Evolutionary conservation across 2,113 vertebrate genomes (phyloP).

Genomic region (Thermophis baileyi): DNA sequence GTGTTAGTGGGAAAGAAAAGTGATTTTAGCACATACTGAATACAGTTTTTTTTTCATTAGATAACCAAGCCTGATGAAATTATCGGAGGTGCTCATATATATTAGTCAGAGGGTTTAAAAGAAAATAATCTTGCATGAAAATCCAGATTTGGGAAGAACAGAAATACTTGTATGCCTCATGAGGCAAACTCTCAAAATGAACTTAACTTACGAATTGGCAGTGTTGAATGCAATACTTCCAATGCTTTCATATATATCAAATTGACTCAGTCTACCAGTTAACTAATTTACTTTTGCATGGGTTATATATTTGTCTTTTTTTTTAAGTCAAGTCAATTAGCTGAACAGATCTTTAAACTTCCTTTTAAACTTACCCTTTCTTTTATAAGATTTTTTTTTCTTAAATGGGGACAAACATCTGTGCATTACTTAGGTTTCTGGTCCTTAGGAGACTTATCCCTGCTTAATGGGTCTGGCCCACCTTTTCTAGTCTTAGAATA

Average conservation of each 20-base stretch:
- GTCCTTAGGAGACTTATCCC: conserved; percentile 16
- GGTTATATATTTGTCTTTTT: conserved; percentile 16
- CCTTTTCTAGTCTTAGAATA: conserved; percentile 54
- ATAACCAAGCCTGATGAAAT: not conserved
- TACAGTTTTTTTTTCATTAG: not conserved
- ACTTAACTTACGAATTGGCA: not conserved
- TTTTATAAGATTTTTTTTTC: conserved; percentile 33
- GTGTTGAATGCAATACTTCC: not conserved
- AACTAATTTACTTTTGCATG: not conserved
- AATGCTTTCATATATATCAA: not conserved
- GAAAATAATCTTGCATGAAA: not conserved
- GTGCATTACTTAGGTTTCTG: conserved; percentile 42
- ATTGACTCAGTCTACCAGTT: not conserved
- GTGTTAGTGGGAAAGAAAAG: not conserved
- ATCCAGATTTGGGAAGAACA: not conserved
- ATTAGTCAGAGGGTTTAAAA: not conserved
- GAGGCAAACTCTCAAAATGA: not conserved
- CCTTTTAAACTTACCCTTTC: not conserved
- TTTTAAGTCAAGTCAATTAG: conserved; percentile 14
- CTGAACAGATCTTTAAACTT: conserved; percentile 15
- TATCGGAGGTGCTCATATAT: not conserved
- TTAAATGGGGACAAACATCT: conserved; percentile 55
- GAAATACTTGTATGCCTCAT: not conserved
- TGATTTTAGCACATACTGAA: not conserved
- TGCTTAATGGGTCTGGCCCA: conserved; percentile 52